Evolutionary conservation across 1,140 invertebrate species (phyloP), one percentile per base, ranked within the genome.

Genomic region (Cotesia typhae): DNA sequence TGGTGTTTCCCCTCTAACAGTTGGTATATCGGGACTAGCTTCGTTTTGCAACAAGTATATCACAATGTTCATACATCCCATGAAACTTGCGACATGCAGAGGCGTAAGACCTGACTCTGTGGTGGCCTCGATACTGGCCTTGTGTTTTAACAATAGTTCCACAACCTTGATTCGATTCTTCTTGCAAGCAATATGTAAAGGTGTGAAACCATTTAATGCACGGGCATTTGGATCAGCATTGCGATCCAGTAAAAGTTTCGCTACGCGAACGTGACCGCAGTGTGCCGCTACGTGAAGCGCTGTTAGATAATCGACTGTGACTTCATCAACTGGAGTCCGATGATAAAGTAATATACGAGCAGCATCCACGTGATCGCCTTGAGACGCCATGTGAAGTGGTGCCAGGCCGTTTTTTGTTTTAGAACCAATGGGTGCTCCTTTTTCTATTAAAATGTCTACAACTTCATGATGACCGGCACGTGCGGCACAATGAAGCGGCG

Each of bases 21-120:
- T 99, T 14, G 95, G 93, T 75, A 95, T 93, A 88, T 99, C 97
- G 17, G 96, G 94, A 84, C 92, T 94, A 67, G 98, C 97, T 78
- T 96, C 96, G 78, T 97, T 94, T 87, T 98, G 95, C 59, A 99
- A 90, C 78, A 99, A 90, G 87, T 94, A 97, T 77, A 99, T 95
- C 28, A 98, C 97, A 79, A 99, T 99, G 86, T 99, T 99, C 95
- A 99, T 98, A 86, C 97, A 98, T 36, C 98, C 98, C 98, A 99
- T 99, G 87, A 99, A 99, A 79, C 96, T 94, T 0, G 98, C 97
- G 60, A 99, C 98, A 87, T 99, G 98, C 37, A 99, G 89, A 12
- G 97, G 97, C 7, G 98, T 98, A 75, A 99, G 88, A 17, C 98
- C 98, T 83, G 94, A 95, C 91, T 96, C 94, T 38, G 94, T 96